A percentile compares a stretch with the other conserved stretches of the same genome.
Conservation (phyloP, 2,888 invertebrate genomes). For the Vesta saturnalis region DNA sequence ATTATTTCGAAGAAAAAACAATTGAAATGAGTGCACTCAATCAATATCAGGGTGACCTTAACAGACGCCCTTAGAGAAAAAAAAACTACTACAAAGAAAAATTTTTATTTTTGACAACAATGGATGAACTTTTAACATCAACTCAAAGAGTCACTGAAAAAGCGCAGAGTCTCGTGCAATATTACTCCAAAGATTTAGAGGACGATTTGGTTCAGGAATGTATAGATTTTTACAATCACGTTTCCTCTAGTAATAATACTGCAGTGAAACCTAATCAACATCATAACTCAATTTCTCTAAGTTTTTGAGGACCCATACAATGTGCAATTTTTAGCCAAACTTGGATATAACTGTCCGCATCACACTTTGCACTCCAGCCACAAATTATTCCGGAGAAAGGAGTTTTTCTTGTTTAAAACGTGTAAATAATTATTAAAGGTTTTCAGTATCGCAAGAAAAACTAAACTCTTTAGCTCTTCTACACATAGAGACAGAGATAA, state of each 20-base stretch:
- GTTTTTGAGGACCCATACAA: constrained; percentile 44
- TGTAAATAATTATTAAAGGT: not conserved
- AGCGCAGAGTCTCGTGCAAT: constrained; percentile 61
- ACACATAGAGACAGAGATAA: not conserved
- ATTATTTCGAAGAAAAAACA: constrained; percentile 25
- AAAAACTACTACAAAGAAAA: constrained; percentile 20
- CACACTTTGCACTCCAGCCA: constrained; percentile 34
- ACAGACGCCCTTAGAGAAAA: not conserved
- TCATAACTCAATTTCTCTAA: constrained; percentile 27
- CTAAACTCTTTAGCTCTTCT: not conserved
- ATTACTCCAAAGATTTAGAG: constrained; percentile 38
- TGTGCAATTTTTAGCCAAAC: constrained; percentile 45
- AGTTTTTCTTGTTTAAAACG: no score
- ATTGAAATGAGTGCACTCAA: constrained; percentile 14
- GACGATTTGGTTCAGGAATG: constrained; percentile 39
- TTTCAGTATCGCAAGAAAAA: not conserved
- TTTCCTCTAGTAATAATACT: constrained; percentile 25
- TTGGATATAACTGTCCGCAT: constrained; percentile 40
- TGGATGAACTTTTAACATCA: constrained; percentile 50
- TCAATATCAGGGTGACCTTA: not conserved
- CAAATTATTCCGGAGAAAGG: constrained; percentile 40
- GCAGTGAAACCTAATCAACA: constrained; percentile 26
- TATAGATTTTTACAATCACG: constrained; percentile 39
- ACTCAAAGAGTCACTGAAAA: constrained; percentile 49
- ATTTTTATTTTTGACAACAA: constrained; percentile 23